Base-by-base conservation (phyloP, 2,113 vertebrate genomes). In the Grus americana region DNA sequence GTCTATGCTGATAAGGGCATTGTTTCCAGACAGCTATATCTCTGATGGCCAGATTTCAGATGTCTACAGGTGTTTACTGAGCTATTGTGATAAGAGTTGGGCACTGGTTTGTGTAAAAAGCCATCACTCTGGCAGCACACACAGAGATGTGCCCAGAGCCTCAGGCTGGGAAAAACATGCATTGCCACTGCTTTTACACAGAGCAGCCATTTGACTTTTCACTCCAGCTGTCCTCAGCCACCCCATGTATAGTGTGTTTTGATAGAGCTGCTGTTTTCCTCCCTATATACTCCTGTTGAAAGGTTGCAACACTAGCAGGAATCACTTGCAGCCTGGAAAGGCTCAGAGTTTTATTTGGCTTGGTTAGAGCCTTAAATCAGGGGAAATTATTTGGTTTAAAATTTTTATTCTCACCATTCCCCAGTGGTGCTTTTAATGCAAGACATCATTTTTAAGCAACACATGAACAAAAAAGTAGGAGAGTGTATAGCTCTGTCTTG, bases 1-100 rank as follows among this genome's bases (percentile, higher is more conserved):
- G 83, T 32, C 66, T 46, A 0, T 34, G 76, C 95, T 98, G 98
- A 97, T 98, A 97, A 98, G 90, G 75, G 82, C 92, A 97, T 98
- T 98, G 97, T 97, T 98, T 97, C 96, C 6, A 12, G n/a, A 68
- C 88, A 57, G 83, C 34, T 78, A 17, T 58, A 49, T 79, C 90
- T 88, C 81, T 57, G 34, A 88, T 74, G 74, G 79, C 38, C n/a
- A 62, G 65, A 34, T 63, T 97, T 94, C 96, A 97, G 92, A 83
- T 3, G 1, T 92, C 96, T 93, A 59, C 95, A 96, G 93, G 89
- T 95, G 93, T 96, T 93, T 93, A 82, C 62, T 71, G 75, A 73
- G 83, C 40, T 79, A 10, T 44, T 73, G 40, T 63, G 83, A 49
- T 81, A 81, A 10, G 30, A 32, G 47, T 9, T 84, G 49, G 55